Evolutionary conservation across 2,113 vertebrate species (phyloP), one percentile per base, ranked within the genome.

Genomic region (Callocephalon fimbriatum): DNA sequence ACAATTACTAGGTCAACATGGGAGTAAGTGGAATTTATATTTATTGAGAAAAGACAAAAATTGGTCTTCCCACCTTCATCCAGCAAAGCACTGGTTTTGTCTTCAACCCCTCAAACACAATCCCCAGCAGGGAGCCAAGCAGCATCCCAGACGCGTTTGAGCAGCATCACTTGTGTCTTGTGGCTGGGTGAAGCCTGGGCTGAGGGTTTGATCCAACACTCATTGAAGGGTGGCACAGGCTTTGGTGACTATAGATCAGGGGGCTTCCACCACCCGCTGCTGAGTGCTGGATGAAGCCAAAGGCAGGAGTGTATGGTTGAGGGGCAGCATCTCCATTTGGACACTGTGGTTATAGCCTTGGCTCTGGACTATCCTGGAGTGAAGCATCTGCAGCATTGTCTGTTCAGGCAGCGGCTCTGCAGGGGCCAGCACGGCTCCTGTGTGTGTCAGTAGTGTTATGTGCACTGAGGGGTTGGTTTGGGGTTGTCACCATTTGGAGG

Each of bases 11-110:
- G 96, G 96, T 95, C 94, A 96, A 72, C 83, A 72, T 31, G 83
- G 90, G 95, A 97, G 92, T 88, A 94, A 97, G 96, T 92, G 79
- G 86, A 96, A 96, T 79, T 95, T 86, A 54, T 15, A 86, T 88
- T 96, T 91, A 94, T 80, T 48, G 82, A 93, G 78, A 88, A 71
- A 79, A 83, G 68, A 92, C 65, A 83, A 94, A 96, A 95, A 96
- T 61, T 40, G 35, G 22, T 90, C 48, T 88, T 86, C 45, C 79
- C 81, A 51, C 54, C 51, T 71, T 81, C 75, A 75, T 19, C 76
- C 31, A 35, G 54, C 12, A 38, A 86, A 86, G 77, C 5, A 10
- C 4, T 2, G 6, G 7, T 50, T 76, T 75, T 84, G 51, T 78
- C 65, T 72, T 59, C 65, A 88, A 77, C 15, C 13, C 40, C 63